Evolutionary conservation across 2,113 vertebrate species (phyloP), one percentile per base, ranked within the genome.

Genomic region (Leptobrachium leishanense): DNA sequence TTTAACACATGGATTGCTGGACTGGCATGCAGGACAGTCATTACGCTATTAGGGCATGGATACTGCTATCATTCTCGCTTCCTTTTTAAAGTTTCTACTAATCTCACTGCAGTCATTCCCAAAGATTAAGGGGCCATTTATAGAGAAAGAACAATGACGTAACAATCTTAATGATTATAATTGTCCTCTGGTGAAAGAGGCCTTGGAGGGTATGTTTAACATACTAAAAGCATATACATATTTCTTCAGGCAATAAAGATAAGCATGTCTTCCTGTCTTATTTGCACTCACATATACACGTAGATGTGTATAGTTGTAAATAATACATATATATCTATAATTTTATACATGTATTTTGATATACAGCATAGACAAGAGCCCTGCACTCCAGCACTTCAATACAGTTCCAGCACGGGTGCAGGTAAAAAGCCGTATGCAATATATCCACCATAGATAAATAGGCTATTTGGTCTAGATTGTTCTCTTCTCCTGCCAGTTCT

Each of bases 1-100:
- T 85, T 88, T 82, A 73, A 81, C 81, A 84, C 83, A 79, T 75
- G 85, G 80, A 82, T 62, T 74, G 72, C 65, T 81, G 72, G 78
- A 81, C 12, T 74, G 63, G 78, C 72, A 81, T 74, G 64, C 62
- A 3, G 55, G n/a, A 81, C 20, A 74, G 8, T 41, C n/a, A 46
- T 43, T 39, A 62, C 64, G 59, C 65, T 42, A 59, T 74, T 57
- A 8, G 50, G 78, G 74, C 62, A 63, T 68, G 15, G 41, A 57
- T 13, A 55, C 6, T 46, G 44, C 64, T 68, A 31, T 74, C 71
- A 53, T 63, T 63, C 43, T 72, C 39, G 13, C 66, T 69, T 77
- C 55, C 11, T 77, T 79, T 72, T 67, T 40, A 67, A 72, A 31
- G 43, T 39, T 31, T 57, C 13, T 68, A 13, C 20, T 81, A 68